phyloP scores from a whole-genome alignment of 2,113 vertebrate species.

The Marcusenius ussheri region DNA sequence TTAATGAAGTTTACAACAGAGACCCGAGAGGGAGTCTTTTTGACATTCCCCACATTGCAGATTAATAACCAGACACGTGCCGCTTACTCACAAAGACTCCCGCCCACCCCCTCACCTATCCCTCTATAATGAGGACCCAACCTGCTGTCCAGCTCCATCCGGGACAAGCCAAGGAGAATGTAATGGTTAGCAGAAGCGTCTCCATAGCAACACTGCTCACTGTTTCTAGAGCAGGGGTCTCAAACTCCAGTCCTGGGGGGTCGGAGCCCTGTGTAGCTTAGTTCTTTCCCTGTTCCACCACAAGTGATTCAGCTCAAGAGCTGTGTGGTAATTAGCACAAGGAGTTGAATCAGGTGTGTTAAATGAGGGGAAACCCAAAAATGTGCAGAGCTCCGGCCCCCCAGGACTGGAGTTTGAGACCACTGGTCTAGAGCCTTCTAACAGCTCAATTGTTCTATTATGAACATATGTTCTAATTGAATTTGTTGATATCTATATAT shows the following conservation, averaged over 20 bases:
- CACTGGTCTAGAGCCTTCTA: not conserved
- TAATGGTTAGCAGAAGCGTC: not conserved
- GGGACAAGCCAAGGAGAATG: not conserved
- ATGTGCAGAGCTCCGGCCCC: too few relatives aligned
- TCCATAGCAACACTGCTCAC: not conserved
- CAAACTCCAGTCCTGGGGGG: too few relatives aligned
- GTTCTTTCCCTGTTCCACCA: too few relatives aligned
- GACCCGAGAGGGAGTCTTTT: not conserved
- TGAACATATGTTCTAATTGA: not conserved
- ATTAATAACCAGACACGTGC: not conserved
- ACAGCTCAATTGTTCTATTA: not conserved
- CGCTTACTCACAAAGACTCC: not conserved
- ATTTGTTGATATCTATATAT: not conserved
- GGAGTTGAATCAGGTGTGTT: too few relatives aligned
- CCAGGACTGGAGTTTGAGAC: too few relatives aligned
- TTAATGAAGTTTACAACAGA: conserved; percentile 2
- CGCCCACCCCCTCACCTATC: not conserved
- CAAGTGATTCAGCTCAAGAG: too few relatives aligned
- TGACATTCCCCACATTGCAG: not conserved
- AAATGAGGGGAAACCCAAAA: too few relatives aligned
- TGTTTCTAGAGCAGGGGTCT: not conserved
- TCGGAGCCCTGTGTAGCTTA: too few relatives aligned
- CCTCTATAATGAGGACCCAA: not conserved
- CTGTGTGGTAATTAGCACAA: too few relatives aligned
- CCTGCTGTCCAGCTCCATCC: not conserved